These are phyloP conservation scores for Drosophila robusta DNA, from an alignment of 2,888 invertebrate genomes.

Conservation along the genomic window DNA sequence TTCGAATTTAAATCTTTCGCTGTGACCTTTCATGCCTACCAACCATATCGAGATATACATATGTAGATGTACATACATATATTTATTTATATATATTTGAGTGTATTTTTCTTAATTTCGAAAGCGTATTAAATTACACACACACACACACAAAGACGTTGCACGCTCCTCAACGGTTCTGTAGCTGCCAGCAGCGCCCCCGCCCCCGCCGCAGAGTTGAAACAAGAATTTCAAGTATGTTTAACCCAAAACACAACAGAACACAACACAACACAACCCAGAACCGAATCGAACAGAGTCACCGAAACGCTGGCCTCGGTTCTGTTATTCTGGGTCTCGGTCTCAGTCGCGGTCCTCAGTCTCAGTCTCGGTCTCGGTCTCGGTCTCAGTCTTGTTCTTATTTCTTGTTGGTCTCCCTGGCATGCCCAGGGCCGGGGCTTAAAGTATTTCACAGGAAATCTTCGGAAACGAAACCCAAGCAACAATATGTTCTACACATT, in stretches of 20 bases:
- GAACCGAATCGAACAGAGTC: constrained; percentile 31
- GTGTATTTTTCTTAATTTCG: constrained; percentile 74
- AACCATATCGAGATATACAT: constrained; percentile 51
- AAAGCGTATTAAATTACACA: constrained; percentile 81
- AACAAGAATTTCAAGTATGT: constrained; percentile 82
- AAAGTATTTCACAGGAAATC: constrained; percentile 82
- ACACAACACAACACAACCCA: constrained; percentile 40
- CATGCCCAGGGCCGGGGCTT: constrained; percentile 67
- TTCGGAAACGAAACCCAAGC: constrained; percentile 75
- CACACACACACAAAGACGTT: constrained; percentile 21
- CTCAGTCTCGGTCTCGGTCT: background rate
- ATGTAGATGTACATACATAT: constrained; percentile 15
- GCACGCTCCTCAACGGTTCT: constrained; percentile 23
- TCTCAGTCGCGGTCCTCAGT: background rate
- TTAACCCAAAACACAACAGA: constrained; percentile 74
- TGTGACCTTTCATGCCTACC: constrained; percentile 77
- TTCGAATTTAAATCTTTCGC: constrained; percentile 73
- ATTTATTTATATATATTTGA: constrained; percentile 33
- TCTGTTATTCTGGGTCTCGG: constrained; percentile 34
- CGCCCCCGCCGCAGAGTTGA: constrained; percentile 52
- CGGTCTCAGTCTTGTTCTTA: constrained; percentile 30
- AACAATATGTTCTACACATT: constrained; percentile 80
- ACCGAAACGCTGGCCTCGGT: constrained; percentile 30
- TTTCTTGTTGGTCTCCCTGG: constrained; percentile 23
- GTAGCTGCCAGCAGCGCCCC: constrained; percentile 21